phyloP scores from a whole-genome alignment of 2,888 invertebrate genomes.

The Proisotoma minuta region DNA sequence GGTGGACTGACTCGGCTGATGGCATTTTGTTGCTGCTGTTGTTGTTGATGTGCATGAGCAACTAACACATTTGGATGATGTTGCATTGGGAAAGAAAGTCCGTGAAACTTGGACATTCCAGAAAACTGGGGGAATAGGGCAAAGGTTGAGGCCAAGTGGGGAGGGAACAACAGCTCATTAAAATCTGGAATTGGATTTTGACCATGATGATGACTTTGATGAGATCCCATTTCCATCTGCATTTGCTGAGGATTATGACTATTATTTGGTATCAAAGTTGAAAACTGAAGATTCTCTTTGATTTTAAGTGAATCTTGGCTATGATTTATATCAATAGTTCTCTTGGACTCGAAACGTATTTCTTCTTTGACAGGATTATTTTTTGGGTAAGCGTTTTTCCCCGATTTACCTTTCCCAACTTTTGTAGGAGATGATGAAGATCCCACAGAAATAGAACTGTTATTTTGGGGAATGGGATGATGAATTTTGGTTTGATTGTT shows the following conservation, averaged over 20 bases:
- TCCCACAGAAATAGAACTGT: not conserved
- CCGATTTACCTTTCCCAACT: constrained; percentile 6
- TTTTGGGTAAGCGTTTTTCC: constrained; percentile 10
- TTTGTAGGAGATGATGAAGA: constrained; percentile 13
- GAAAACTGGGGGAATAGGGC: constrained; percentile 39
- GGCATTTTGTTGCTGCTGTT: too few relatives aligned
- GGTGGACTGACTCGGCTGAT: not conserved
- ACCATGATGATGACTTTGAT: constrained; percentile 1
- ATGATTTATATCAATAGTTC: constrained; percentile 46
- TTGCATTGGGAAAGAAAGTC: constrained; percentile 13
- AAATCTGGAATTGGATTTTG: not conserved
- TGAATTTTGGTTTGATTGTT: constrained; percentile 22
- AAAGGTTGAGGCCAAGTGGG: constrained; percentile 34
- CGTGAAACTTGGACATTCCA: constrained; percentile 32
- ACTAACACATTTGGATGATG: constrained; percentile 15
- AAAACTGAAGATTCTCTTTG: constrained; percentile 46
- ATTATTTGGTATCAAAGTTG: constrained; percentile 37
- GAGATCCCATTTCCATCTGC: too few relatives aligned
- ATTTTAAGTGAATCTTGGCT: constrained; percentile 43
- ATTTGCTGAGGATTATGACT: too few relatives aligned
- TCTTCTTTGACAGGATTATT: constrained; percentile 42
- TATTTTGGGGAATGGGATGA: constrained; percentile 12
- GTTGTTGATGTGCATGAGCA: not conserved
- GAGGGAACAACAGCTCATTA: constrained; percentile 23
- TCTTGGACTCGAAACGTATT: constrained; percentile 44